phyloP scores from a whole-genome alignment of 2,797 vertebrate species.

The Cyclopterus lumpus region DNA sequence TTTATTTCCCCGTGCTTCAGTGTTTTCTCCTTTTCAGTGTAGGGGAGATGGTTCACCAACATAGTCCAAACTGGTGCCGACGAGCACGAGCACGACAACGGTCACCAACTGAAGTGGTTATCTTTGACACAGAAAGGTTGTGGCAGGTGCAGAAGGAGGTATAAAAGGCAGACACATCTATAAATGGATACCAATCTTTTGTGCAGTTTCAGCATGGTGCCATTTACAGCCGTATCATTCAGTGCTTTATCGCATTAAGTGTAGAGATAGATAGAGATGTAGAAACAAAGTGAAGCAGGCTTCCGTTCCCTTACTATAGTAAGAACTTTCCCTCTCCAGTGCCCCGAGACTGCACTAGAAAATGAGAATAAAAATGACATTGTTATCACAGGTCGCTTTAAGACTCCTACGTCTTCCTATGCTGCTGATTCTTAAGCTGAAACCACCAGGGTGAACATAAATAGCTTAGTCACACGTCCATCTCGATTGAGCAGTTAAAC shows the following conservation, averaged over 20 bases:
- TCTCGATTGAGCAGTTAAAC: slow-evolving; percentile 44
- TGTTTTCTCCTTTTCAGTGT: slow-evolving; percentile 31
- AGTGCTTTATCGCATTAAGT: slow-evolving; percentile 69
- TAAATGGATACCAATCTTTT: slow-evolving; percentile 61
- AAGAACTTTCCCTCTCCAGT: slow-evolving; percentile 53
- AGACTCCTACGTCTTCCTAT: slow-evolving; percentile 59
- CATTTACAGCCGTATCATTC: slow-evolving; percentile 62
- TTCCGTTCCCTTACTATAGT: slow-evolving; percentile 51
- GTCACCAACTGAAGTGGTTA: slow-evolving; percentile 38
- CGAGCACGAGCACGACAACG: slow-evolving; percentile 33
- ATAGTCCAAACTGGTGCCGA: slow-evolving; percentile 33
- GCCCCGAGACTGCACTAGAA: slow-evolving; percentile 35
- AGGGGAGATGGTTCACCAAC: slow-evolving; percentile 25
- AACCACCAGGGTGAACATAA: slow-evolving; percentile 54
- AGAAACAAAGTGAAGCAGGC: slow-evolving; percentile 43
- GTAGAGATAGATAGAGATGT: slow-evolving; percentile 41
- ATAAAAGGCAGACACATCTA: slow-evolving; percentile 60
- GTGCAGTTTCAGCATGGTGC: slow-evolving; percentile 60
- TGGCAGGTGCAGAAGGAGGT: slow-evolving; percentile 53
- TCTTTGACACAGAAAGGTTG: slow-evolving; percentile 48
- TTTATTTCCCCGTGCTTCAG: slow-evolving; percentile 32
- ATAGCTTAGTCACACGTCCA: slow-evolving; percentile 61
- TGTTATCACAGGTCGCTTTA: slow-evolving; percentile 43
- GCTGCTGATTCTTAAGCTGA: slow-evolving; percentile 35
- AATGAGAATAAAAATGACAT: slow-evolving; percentile 38